Evolutionary conservation across 2,797 vertebrate genomes (phyloP).

Genomic region (Calcarius lapponicus): DNA sequence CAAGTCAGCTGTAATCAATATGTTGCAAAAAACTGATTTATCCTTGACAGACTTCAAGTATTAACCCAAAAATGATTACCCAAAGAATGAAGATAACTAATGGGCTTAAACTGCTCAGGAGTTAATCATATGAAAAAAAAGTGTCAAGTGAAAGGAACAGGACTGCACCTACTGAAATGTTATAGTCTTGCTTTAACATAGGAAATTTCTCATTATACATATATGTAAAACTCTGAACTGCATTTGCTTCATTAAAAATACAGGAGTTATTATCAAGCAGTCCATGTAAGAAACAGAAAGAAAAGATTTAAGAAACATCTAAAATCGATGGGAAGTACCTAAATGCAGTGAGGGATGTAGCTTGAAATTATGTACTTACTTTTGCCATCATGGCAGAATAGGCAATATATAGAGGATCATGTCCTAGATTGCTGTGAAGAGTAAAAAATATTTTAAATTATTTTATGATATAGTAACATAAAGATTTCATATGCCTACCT

Average conservation of each 20-base stretch:
- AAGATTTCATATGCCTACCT: neutral
- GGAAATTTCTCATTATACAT: neutral
- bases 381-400: conserved; percentile 99
- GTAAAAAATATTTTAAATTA: neutral
- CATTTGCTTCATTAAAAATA: neutral
- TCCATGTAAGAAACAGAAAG: neutral
- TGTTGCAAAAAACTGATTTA: neutral
- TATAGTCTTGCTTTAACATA: neutral
- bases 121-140: neutral
- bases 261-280: neutral
- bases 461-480: neutral
- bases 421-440: conserved; percentile 86
- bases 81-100: neutral
- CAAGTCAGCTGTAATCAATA: neutral
- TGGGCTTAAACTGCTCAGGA: neutral
- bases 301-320: neutral
- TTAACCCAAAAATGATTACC: neutral
- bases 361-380: conserved; percentile 75
- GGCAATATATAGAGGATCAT: conserved; percentile 94
- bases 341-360: neutral
- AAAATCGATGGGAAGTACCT: neutral
- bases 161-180: neutral
- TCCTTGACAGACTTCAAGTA: neutral
- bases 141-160: neutral
- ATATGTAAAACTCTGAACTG: neutral